Percentiles rank a stretch among this genome's conserved stretches.
Evolutionary conservation across 2,113 vertebrate species (phyloP).

Genomic region (Ailuropoda melanoleuca): DNA sequence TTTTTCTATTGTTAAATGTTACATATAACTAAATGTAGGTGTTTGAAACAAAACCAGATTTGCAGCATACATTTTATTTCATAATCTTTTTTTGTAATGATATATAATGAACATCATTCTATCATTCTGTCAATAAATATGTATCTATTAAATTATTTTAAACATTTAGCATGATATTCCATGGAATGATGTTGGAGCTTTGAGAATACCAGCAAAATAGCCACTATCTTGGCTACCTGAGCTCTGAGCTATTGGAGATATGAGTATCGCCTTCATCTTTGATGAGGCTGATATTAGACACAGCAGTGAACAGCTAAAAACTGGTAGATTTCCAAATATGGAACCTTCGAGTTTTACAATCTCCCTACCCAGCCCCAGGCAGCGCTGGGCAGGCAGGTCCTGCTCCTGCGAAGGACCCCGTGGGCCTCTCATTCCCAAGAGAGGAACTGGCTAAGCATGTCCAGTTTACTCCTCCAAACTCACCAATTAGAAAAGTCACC

Average conservation of each 20-base stretch:
- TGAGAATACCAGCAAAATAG: not conserved
- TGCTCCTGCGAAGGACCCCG: accelerated
- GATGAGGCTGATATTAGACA: not conserved
- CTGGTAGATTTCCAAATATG: not conserved
- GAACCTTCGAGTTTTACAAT: not conserved
- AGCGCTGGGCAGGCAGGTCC: not conserved
- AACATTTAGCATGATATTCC: not conserved
- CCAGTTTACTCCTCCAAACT: not conserved
- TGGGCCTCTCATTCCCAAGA: not conserved
- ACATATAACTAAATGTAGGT: not conserved
- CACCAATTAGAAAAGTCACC: not conserved
- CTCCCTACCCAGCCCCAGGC: not conserved
- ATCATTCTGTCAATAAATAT: not conserved
- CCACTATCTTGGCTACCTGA: not conserved
- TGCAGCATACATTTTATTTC: not conserved
- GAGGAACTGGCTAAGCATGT: accelerated
- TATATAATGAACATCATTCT: not conserved
- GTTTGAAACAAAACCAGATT: conserved; percentile 33
- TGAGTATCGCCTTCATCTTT: not conserved
- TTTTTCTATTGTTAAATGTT: not conserved
- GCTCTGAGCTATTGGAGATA: not conserved
- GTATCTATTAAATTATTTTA: not conserved
- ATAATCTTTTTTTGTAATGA: not conserved
- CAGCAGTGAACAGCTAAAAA: not conserved
- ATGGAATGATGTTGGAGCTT: not conserved